These are phyloP conservation scores for Pyrocephalus nanus DNA, from an alignment of 2,797 vertebrate genomes.

Conservation along the genomic window DNA sequence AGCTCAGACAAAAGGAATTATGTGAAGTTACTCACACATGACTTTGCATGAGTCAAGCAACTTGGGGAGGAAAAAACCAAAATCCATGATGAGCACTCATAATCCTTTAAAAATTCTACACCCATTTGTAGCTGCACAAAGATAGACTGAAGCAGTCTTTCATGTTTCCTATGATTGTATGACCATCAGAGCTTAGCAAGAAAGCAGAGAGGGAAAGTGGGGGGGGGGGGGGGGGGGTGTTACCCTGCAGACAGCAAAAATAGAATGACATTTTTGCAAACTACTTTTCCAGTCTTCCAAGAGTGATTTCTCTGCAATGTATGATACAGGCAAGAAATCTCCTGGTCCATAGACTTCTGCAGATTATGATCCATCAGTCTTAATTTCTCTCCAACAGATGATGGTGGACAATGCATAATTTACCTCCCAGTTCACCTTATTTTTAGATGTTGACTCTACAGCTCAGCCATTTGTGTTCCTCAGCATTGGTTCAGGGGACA, in stretches of 20 bases:
- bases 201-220: neutral
- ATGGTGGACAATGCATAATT: neutral
- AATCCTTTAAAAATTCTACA: neutral
- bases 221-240: neutral
- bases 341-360: neutral
- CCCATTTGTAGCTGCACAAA: neutral
- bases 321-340: neutral
- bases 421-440: neutral
- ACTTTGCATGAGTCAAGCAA: rapidly evolving
- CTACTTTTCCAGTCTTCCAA: neutral
- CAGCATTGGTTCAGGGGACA: rapidly evolving
- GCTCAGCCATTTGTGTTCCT: neutral
- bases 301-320: neutral
- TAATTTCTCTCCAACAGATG: neutral
- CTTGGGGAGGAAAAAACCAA: neutral
- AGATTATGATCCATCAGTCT: neutral
- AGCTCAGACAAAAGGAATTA: neutral
- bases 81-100: rapidly evolving
- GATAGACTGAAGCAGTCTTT: neutral
- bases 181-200: neutral
- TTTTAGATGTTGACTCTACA: neutral
- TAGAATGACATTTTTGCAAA: neutral
- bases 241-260: neutral
- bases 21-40: rapidly evolving
- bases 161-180: neutral